These are phyloP conservation scores for Idris sp. DNA, from an alignment of 1,140 invertebrate genomes.

Conservation along the genomic window DNA sequence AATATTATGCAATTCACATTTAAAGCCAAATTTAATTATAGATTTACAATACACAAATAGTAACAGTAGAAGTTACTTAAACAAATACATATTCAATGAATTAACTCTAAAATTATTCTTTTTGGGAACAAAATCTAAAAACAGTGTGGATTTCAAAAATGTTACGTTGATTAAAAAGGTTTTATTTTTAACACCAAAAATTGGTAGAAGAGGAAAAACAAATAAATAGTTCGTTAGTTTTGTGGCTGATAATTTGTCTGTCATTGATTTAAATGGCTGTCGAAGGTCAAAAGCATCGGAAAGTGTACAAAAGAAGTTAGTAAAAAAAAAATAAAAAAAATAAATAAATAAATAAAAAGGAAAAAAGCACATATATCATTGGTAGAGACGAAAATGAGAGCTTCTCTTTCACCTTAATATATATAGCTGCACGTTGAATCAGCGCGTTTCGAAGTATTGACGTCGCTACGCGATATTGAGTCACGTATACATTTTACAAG, in stretches of 20 bases:
- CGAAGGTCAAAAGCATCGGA: slow-evolving; percentile 47
- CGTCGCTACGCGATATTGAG: slow-evolving; percentile 54
- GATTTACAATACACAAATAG: too few species aligned
- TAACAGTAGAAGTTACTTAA: too few species aligned
- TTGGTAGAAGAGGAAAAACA: too few species aligned
- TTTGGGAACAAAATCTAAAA: too few species aligned
- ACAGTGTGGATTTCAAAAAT: too few species aligned
- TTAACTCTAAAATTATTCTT: too few species aligned
- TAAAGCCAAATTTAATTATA: too few species aligned
- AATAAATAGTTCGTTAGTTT: slow-evolving; percentile 35
- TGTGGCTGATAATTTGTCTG: slow-evolving; percentile 38
- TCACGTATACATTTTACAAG: slow-evolving; percentile 61
- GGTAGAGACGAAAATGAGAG: slow-evolving; percentile 42
- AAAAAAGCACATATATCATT: slow-evolving; percentile 41
- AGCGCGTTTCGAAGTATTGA: slow-evolving; percentile 64
- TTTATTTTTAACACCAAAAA: too few species aligned
- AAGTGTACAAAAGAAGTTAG: slow-evolving; percentile 40
- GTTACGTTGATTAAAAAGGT: too few species aligned
- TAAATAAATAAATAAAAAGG: too few species aligned
- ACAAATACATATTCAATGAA: too few species aligned
- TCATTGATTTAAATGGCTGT: slow-evolving; percentile 36
- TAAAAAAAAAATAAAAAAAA: slow-evolving; percentile 47
- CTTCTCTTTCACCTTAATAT: slow-evolving; percentile 62
- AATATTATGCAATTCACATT: too few species aligned
- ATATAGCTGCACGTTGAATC: slow-evolving; percentile 64